Evolutionary conservation across 2,797 vertebrate species (phyloP), one percentile per base, ranked within the genome.

Genomic region (Diplodus puntazzo): DNA sequence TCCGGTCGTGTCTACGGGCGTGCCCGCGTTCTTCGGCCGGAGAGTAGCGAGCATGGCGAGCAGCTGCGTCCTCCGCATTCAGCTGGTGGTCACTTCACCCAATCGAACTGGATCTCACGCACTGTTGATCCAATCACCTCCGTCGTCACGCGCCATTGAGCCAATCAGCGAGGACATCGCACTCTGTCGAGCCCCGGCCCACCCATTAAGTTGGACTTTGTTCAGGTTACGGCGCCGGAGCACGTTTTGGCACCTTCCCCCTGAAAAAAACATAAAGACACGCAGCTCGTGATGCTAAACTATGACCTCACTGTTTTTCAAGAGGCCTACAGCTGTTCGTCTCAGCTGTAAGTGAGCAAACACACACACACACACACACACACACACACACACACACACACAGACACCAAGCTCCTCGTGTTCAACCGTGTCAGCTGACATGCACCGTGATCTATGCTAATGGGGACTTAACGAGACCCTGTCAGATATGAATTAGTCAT

Each of bases 51-150:
- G 82, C 49, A 23, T 60, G 21, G 42, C 45, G 57, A 81, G 78
- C 90, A 91, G 89, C 91, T 90, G 91, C 52, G 83, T 75, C 80
- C 75, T 59, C 63, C 5, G 42, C 77, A 18, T 87, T 85, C 85
- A 87, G 85, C 87, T 69, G 77, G 60, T 81, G 85, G 85, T 80
- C 81, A 84, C 70, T 73, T 85, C 88, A 73, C 71, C 80, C 89
- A 80, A 84, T 92, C 86, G 55, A 89, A 89, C 88, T 84, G 77
- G 84, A 87, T 89, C 88, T 90, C 86, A 91, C 57, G 84, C 87
- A 75, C 87, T 67, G 87, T 83, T 88, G 91, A 86, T 88, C 90
- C 92, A 90, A 92, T 92, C 90, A 87, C 81, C 77, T 77, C 16
- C 59, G 87, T 55, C 67, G 81, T 73, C 81, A 88, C 58, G 73